Percentiles rank a stretch among this genome's conserved stretches.
phyloP scores from a whole-genome alignment of 2,888 invertebrate species.

The Prosopocoilus inquinatus region DNA sequence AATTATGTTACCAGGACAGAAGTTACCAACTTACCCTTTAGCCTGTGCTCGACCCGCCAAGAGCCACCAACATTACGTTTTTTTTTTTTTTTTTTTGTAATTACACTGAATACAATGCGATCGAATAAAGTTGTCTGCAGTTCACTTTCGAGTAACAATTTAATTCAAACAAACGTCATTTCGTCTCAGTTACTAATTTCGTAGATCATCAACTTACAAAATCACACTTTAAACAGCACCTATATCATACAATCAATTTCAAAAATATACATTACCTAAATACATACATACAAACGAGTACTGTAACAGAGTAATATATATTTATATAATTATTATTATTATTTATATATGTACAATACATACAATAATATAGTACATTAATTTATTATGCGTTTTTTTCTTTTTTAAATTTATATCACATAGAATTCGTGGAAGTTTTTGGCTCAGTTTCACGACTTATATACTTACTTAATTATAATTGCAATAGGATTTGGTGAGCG shows the following conservation, averaged over 20 bases:
- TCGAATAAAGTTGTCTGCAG: too few species aligned
- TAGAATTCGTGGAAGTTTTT: conserved; percentile 29
- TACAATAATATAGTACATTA: conserved; percentile 21
- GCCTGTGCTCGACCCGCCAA: too few species aligned
- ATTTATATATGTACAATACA: conserved; percentile 16
- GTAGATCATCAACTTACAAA: too few species aligned
- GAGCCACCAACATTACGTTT: too few species aligned
- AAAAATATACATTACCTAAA: not conserved
- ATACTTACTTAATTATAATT: conserved; percentile 2
- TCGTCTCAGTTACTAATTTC: too few species aligned
- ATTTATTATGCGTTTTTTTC: conserved; percentile 3
- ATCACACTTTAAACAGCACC: too few species aligned
- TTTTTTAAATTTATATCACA: conserved; percentile 23
- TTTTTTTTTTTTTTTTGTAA: too few species aligned
- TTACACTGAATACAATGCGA: too few species aligned
- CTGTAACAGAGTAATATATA: not conserved
- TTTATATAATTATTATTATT: conserved; percentile 10
- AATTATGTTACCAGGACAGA: too few species aligned
- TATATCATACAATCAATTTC: not conserved
- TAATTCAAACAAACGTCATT: too few species aligned
- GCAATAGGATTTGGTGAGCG: not conserved
- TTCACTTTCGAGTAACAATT: too few species aligned
- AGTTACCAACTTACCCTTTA: too few species aligned
- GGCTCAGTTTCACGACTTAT: conserved; percentile 13
- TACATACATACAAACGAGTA: not conserved